Evolutionary conservation across 2,797 vertebrate genomes (phyloP).

Genomic region (Hylomyscus alleni): DNA sequence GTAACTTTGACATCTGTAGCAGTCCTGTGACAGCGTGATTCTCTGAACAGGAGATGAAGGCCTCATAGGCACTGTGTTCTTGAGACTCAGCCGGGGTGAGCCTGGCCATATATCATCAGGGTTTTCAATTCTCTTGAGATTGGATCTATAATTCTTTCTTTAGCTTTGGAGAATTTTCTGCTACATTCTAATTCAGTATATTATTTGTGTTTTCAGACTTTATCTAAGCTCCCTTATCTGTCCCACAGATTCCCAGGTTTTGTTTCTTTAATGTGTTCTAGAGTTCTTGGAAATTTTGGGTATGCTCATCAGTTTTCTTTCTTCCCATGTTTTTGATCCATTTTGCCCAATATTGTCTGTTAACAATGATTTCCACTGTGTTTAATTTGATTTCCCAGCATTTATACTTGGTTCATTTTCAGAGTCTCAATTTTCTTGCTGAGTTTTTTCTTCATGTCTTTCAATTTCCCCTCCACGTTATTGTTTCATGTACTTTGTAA

Average conservation of each 20-base stretch:
- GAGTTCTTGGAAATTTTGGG: neutral
- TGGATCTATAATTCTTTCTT: neutral
- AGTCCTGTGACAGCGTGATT: neutral
- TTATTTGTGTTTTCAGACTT: neutral
- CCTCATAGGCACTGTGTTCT: neutral
- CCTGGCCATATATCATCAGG: no score
- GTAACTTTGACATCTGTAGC: neutral
- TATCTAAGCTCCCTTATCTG: neutral
- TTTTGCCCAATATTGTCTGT: neutral
- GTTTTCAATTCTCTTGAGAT: no score
- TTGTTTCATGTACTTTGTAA: neutral
- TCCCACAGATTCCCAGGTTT: neutral
- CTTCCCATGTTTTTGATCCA: neutral
- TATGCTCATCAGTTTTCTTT: neutral
- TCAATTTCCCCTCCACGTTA: neutral
- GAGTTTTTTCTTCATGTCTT: neutral
- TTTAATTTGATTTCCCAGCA: neutral
- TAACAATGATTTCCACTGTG: neutral
- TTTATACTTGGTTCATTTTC: neutral
- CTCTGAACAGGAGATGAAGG: neutral
- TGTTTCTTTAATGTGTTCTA: neutral
- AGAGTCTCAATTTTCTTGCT: slow-evolving; percentile 3
- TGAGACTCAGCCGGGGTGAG: neutral
- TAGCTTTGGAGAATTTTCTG: neutral
- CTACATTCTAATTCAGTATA: neutral